Conservation (phyloP, 2,797 vertebrate species). For the Sarcoramphus papa region DNA sequence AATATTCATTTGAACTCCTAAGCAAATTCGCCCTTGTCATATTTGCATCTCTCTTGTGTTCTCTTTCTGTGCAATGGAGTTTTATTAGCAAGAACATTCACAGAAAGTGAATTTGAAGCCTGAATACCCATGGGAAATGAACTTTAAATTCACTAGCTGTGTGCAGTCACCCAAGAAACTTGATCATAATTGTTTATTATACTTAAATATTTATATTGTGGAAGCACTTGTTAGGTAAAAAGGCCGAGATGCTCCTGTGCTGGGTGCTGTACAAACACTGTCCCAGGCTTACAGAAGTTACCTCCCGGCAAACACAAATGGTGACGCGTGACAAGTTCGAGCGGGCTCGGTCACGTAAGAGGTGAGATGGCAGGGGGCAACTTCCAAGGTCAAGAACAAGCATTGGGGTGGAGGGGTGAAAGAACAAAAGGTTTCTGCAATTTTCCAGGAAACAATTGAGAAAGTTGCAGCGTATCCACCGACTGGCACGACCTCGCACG, state of each 20-base stretch:
- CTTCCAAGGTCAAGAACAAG: background rate
- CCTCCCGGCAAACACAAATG: background rate
- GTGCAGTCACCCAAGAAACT: constrained; percentile 58
- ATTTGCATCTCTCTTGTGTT: constrained; percentile 55
- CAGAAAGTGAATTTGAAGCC: constrained; percentile 43
- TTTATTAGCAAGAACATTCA: constrained; percentile 47
- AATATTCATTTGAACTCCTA: constrained; percentile 58
- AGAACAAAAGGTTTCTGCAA: fast-evolving
- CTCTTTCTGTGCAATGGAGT: background rate
- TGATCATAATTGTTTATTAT: constrained; percentile 62
- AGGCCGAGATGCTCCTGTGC: background rate
- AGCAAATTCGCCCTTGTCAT: constrained; percentile 44
- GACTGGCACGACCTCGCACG: fast-evolving
- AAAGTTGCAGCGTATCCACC: fast-evolving
- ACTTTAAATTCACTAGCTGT: constrained; percentile 41
- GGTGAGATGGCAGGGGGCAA: background rate
- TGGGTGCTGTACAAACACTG: background rate
- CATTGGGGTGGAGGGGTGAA: too few species aligned
- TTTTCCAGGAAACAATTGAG: background rate
- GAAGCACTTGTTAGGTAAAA: background rate
- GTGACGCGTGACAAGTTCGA: background rate
- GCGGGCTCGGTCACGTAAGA: background rate
- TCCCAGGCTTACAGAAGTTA: background rate
- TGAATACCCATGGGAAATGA: constrained; percentile 37
- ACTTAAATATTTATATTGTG: constrained; percentile 56